phyloP scores from a whole-genome alignment of 2,113 vertebrate species.

The Eidolon helvum region DNA sequence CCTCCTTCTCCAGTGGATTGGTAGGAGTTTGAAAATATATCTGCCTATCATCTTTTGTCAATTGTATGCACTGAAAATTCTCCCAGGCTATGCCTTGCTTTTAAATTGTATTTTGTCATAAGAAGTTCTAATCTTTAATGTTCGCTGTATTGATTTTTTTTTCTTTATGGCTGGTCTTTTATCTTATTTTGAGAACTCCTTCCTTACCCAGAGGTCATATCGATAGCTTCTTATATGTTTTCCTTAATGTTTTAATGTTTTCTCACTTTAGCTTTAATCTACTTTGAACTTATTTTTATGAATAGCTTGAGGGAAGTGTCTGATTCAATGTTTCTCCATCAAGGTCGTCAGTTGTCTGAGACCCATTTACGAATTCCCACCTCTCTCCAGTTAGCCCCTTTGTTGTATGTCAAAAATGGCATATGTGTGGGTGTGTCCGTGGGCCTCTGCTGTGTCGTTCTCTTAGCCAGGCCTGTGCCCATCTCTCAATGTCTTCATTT shows the following conservation, averaged over 20 bases:
- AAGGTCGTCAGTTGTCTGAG: neutral
- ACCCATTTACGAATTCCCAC: neutral
- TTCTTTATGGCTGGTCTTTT: conserved; percentile 23
- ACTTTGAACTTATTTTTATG: neutral
- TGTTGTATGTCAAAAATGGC: neutral
- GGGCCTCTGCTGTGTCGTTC: neutral
- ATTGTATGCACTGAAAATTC: neutral
- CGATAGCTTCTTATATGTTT: neutral
- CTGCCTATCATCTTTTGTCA: neutral
- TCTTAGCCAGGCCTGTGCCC: neutral
- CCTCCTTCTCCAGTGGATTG: neutral
- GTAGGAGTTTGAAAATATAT: neutral
- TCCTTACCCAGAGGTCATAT: conserved; percentile 28
- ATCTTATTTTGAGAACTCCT: conserved; percentile 49
- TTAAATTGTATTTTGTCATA: conserved; percentile 13
- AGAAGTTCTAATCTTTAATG: conserved; percentile 11
- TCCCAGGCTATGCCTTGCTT: neutral
- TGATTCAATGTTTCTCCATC: neutral
- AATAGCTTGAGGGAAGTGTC: neutral
- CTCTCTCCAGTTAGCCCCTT: neutral
- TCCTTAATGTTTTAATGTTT: conserved; percentile 38
- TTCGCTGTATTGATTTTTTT: conserved; percentile 35
- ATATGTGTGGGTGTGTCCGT: rapidly evolving
- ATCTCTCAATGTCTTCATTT: neutral
- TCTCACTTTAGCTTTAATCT: conserved; percentile 24